These are phyloP conservation scores for Erpetoichthys calabaricus DNA, from an alignment of 2,797 vertebrate genomes.

Conservation along the genomic window DNA sequence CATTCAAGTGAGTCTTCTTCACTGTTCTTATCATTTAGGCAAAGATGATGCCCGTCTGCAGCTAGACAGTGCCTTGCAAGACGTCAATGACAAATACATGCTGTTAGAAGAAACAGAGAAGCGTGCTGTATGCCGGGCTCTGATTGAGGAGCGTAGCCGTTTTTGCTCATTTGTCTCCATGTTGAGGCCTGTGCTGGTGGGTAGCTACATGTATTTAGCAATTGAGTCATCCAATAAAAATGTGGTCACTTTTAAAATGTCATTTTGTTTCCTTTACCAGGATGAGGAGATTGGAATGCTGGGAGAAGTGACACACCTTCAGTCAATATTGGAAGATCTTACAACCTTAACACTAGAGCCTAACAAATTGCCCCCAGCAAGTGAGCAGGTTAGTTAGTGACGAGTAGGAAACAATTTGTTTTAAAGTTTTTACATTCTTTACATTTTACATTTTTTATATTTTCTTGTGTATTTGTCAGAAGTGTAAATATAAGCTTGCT, in stretches of 20 bases:
- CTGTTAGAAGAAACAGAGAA: slow-evolving; percentile 66
- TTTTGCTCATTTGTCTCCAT: slow-evolving; percentile 63
- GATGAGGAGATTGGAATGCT: slow-evolving; percentile 70
- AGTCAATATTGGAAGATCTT: slow-evolving; percentile 63
- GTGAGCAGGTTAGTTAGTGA: slow-evolving; percentile 32
- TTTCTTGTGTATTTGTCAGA: too few species aligned
- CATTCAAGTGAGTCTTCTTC: too few species aligned
- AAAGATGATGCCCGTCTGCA: slow-evolving; percentile 57
- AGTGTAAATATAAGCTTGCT: too few species aligned
- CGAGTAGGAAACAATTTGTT: too few species aligned
- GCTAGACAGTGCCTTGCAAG: slow-evolving; percentile 61
- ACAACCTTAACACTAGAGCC: slow-evolving; percentile 54
- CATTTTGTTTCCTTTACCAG: slow-evolving; percentile 24
- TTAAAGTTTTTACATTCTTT: too few species aligned
- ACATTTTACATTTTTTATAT: too few species aligned
- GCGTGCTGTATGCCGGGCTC: slow-evolving; percentile 50
- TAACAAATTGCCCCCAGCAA: slow-evolving; percentile 51
- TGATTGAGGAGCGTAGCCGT: slow-evolving; percentile 55
- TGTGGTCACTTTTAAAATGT: too few species aligned
- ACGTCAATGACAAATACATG: slow-evolving; percentile 57
- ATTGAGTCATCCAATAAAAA: too few species aligned
- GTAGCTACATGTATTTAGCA: slow-evolving; percentile 9
- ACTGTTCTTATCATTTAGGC: slow-evolving; percentile 27
- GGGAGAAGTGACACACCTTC: slow-evolving; percentile 64
- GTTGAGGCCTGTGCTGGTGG: slow-evolving; percentile 64